Evolutionary conservation across 2,113 vertebrate species (phyloP).

Genomic region (Oenanthe melanoleuca): DNA sequence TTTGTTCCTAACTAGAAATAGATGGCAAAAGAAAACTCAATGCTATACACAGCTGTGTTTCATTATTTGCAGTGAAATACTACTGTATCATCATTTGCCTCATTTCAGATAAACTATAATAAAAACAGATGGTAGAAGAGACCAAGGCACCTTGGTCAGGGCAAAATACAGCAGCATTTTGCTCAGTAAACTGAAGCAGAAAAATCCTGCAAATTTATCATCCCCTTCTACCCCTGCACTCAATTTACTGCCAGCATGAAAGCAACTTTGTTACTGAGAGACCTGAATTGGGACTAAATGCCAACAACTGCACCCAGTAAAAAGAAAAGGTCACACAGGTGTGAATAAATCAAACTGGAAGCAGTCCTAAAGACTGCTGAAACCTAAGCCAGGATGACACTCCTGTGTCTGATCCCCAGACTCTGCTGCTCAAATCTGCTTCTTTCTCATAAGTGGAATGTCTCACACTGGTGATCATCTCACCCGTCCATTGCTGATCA

Average conservation of each 20-base stretch:
- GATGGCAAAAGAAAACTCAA: neutral
- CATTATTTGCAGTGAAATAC: neutral
- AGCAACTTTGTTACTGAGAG: neutral
- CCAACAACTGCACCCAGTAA: neutral
- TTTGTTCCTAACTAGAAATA: neutral
- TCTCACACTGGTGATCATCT: conserved; percentile 50
- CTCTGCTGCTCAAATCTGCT: neutral
- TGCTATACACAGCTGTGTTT: neutral
- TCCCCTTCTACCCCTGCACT: neutral
- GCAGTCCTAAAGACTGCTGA: neutral
- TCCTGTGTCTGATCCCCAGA: neutral
- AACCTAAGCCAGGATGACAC: neutral
- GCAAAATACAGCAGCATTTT: neutral
- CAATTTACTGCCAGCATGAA: neutral
- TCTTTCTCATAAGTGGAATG: neutral
- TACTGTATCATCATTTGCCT: neutral
- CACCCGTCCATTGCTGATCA: conserved; percentile 97
- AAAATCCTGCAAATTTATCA: neutral
- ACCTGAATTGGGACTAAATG: neutral
- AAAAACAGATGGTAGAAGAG: neutral
- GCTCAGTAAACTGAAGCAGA: neutral
- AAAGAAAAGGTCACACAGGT: neutral
- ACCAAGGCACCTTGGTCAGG: neutral
- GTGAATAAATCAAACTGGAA: neutral
- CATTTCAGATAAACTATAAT: neutral